phyloP scores from a whole-genome alignment of 2,113 vertebrate genomes.

The Jacana jacana region DNA sequence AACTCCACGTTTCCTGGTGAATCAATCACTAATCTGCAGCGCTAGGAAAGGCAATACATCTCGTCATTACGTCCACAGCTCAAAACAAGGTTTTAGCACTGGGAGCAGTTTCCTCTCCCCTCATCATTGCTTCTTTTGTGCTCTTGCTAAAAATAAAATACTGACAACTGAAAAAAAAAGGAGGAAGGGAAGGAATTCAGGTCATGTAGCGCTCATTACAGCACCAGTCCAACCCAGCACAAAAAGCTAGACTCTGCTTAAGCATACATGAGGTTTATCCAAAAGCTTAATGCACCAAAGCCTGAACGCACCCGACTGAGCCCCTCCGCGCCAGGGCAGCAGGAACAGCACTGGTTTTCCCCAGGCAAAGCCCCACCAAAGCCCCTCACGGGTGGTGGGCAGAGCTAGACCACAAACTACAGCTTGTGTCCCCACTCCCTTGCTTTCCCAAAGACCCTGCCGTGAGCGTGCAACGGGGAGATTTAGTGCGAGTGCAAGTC shows the following conservation, averaged over 20 bases:
- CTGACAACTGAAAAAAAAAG: background rate
- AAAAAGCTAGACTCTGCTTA: background rate
- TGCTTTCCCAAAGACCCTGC: background rate
- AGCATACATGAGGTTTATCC: background rate
- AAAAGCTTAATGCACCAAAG: background rate
- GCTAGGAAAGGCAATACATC: background rate
- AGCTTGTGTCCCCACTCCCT: background rate
- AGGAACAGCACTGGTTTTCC: background rate
- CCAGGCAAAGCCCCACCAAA: background rate
- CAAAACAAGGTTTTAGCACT: background rate
- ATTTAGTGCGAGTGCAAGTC: background rate
- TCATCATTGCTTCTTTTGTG: background rate
- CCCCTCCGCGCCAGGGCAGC: background rate
- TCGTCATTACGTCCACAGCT: background rate
- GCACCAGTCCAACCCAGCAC: background rate
- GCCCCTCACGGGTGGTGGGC: background rate
- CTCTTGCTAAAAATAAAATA: background rate
- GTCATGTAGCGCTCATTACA: background rate
- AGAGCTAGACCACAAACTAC: background rate
- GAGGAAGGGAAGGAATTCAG: background rate
- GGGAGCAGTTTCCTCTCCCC: background rate
- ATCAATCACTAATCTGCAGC: slow-evolving; percentile 15
- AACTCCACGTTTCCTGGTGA: slow-evolving; percentile 37
- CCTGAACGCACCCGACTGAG: background rate
- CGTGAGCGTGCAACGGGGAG: background rate